Conservation (phyloP, 2,113 vertebrate species). For the Channa maculata region DNA sequence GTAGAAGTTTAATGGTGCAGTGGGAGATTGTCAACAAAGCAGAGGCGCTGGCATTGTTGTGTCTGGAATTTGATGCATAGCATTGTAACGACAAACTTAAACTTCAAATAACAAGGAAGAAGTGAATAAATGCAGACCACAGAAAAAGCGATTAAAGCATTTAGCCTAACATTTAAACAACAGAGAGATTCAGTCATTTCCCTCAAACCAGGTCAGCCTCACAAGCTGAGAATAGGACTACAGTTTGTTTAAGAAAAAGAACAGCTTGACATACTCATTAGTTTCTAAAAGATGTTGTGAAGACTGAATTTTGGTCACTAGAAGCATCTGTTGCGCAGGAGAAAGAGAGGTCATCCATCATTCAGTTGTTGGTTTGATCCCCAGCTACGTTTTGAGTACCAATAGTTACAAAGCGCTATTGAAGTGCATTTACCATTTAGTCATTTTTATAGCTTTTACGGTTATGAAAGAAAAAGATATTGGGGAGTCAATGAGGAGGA, state of each 20-base stretch:
- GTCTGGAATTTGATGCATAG: not conserved
- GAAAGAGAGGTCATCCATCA: too few species aligned
- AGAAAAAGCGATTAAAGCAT: not conserved
- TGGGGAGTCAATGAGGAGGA: not conserved
- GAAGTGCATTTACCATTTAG: too few species aligned
- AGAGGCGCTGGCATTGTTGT: not conserved
- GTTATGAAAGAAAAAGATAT: not conserved
- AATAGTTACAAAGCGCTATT: too few species aligned
- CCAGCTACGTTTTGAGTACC: too few species aligned
- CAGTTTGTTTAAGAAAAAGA: not conserved
- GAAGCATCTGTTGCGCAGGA: not conserved
- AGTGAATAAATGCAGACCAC: not conserved
- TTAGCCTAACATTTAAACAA: not conserved
- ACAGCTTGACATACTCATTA: slow-evolving; percentile 12
- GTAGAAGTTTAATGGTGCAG: slow-evolving; percentile 9
- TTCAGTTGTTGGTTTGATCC: too few species aligned
- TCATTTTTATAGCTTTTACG: too few species aligned
- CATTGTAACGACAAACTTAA: too few species aligned
- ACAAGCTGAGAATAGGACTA: not conserved
- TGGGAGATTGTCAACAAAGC: not conserved
- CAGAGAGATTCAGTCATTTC: not conserved
- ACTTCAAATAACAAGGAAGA: too few species aligned
- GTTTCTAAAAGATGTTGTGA: slow-evolving; percentile 12
- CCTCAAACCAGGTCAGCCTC: not conserved
- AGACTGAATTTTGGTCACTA: not conserved